phyloP scores from a whole-genome alignment of 2,113 vertebrate species.

The Pao palembangensis region DNA sequence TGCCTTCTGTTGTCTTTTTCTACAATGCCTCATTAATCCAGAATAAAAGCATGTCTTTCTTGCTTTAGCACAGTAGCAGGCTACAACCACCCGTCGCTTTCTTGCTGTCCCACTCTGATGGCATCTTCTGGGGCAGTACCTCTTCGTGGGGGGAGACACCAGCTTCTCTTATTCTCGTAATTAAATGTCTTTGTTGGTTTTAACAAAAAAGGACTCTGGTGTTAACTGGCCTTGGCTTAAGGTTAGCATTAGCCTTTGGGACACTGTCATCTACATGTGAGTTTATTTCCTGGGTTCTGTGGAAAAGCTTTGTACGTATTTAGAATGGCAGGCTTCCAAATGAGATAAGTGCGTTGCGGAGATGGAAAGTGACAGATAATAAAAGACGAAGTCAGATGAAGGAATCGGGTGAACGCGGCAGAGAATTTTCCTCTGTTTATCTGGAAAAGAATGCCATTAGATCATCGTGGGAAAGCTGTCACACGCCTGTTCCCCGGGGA shows the following conservation, averaged over 20 bases:
- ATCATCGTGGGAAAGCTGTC: conserved; percentile 31
- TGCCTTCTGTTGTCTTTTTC: conserved; percentile 31
- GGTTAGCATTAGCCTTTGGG: no score
- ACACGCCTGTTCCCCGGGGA: conserved; percentile 20
- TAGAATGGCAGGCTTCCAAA: conserved; percentile 39
- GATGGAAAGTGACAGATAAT: conserved; percentile 24
- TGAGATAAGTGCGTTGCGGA: conserved; percentile 31
- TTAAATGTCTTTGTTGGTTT: no score
- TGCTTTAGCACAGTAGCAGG: conserved; percentile 22
- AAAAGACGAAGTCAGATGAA: conserved; percentile 44
- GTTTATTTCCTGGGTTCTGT: neutral
- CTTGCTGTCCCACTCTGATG: conserved; percentile 3
- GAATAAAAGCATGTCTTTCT: neutral
- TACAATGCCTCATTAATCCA: conserved; percentile 57
- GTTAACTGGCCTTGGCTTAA: no score
- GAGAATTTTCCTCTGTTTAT: conserved; percentile 24
- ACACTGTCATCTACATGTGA: no score
- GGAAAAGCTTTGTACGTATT: conserved; percentile 10
- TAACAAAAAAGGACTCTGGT: no score
- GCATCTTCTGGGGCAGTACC: neutral
- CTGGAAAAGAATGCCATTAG: conserved; percentile 10
- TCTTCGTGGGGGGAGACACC: conserved; percentile 22
- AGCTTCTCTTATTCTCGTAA: conserved; percentile 1
- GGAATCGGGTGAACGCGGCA: conserved; percentile 23
- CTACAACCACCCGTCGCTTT: conserved; percentile 12